phyloP scores from a whole-genome alignment of 2,888 invertebrate genomes.

The Antitype chi region DNA sequence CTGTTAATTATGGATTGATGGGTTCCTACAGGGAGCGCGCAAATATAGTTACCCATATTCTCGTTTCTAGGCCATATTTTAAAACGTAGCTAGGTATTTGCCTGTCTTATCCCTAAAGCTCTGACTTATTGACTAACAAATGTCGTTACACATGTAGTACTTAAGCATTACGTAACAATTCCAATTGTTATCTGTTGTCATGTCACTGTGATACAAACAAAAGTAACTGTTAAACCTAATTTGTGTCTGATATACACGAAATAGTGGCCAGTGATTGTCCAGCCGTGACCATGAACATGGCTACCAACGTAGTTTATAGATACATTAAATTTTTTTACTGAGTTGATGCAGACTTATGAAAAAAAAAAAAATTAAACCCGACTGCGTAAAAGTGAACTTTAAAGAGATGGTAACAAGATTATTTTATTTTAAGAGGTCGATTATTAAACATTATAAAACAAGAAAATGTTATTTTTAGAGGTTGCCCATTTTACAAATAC shows the following conservation, averaged over 20 bases:
- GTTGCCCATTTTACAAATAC: no score
- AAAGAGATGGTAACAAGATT: no score
- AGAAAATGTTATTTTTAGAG: no score
- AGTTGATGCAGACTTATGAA: background rate
- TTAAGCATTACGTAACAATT: background rate
- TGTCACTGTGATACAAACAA: slow-evolving; percentile 6
- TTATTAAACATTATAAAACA: no score
- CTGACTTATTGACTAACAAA: background rate
- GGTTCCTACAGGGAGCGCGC: no score
- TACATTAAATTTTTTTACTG: background rate
- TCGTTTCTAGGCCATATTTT: background rate
- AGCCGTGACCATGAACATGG: slow-evolving; percentile 51
- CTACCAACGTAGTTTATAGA: background rate
- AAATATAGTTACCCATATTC: no score
- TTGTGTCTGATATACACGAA: slow-evolving; percentile 3
- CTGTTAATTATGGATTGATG: no score
- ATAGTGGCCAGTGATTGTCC: slow-evolving; percentile 48
- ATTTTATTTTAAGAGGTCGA: no score
- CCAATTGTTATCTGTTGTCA: slow-evolving; percentile 22
- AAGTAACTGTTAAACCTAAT: slow-evolving; percentile 36
- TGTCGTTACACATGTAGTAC: background rate
- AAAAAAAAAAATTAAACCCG: background rate
- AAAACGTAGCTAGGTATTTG: background rate
- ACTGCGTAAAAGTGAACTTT: no score
- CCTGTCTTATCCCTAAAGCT: no score